A percentile compares a stretch with the other conserved stretches of the same genome.
phyloP scores from a whole-genome alignment of 2,113 vertebrate species.

The Crotalus tigris region DNA sequence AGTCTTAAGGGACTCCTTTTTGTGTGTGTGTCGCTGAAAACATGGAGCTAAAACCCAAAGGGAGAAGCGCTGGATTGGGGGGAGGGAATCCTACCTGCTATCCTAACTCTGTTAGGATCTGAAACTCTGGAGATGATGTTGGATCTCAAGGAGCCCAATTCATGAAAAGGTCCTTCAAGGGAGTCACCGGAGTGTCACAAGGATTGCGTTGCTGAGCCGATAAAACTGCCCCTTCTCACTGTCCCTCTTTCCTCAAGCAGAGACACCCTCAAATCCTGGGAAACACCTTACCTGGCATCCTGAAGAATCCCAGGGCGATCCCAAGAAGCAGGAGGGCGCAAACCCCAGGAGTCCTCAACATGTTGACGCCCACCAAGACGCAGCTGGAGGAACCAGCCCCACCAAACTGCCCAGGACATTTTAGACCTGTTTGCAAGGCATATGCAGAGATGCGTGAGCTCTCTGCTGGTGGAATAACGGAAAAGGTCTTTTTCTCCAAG shows the following conservation, averaged over 20 bases:
- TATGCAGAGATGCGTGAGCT: not conserved
- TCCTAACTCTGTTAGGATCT: not conserved
- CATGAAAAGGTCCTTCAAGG: not conserved
- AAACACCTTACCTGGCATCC: not conserved
- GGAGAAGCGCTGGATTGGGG: not conserved
- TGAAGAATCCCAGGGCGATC: not conserved
- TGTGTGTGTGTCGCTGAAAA: not conserved
- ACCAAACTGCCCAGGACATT: not conserved
- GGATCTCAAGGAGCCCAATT: not conserved
- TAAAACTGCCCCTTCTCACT: not conserved
- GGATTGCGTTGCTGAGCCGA: not conserved
- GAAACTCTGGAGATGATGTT: not conserved
- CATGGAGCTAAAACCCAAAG: not conserved
- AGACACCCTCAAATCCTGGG: not conserved
- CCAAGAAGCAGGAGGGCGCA: not conserved
- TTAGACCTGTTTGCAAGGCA: not conserved
- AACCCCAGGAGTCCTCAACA: not conserved
- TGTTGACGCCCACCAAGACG: not conserved
- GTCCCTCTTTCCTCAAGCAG: not conserved
- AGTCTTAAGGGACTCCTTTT: not conserved
- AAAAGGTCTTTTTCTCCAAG: not conserved
- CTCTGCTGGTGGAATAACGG: not conserved
- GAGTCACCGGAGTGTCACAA: fast-evolving
- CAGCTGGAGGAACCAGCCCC: fast-evolving
- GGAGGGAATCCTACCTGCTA: not conserved